Evolutionary conservation across 1,140 invertebrate species (phyloP).

Genomic region (Hycleus phaleratus): DNA sequence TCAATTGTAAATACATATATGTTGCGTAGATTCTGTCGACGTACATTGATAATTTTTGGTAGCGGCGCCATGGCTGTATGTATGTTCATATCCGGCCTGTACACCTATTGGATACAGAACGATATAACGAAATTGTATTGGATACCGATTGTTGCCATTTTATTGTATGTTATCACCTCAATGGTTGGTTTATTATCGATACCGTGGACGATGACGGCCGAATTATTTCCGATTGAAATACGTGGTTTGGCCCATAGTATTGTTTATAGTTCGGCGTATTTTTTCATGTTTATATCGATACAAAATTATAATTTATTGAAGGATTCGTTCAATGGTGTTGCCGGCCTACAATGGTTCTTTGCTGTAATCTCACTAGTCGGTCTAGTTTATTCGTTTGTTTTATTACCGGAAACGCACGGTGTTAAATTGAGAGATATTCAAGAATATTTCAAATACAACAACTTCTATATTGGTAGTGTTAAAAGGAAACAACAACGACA

Average conservation of each 20-base stretch:
- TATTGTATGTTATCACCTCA: slow-evolving; percentile 48
- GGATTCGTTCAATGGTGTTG: slow-evolving; percentile 45
- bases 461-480: slow-evolving; percentile 29
- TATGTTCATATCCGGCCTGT: slow-evolving; percentile 48
- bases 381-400: slow-evolving; percentile 50
- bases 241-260: slow-evolving; percentile 48
- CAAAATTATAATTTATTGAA: slow-evolving; percentile 45
- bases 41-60: slow-evolving; percentile 47
- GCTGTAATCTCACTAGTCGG: slow-evolving; percentile 52
- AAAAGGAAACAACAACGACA: too few relatives aligned
- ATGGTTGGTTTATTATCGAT: slow-evolving; percentile 51
- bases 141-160: slow-evolving; percentile 38
- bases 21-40: slow-evolving; percentile 44
- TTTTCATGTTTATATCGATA: slow-evolving; percentile 48
- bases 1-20: slow-evolving; percentile 50
- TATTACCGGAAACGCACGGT: slow-evolving; percentile 64
- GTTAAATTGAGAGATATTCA: slow-evolving; percentile 60
- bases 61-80: slow-evolving; percentile 46
- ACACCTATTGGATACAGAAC: slow-evolving; percentile 42
- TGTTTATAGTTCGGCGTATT: slow-evolving; percentile 43
- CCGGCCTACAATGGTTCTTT: slow-evolving; percentile 61
- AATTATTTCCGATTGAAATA: slow-evolving; percentile 51
- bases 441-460: slow-evolving; percentile 48
- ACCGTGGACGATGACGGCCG: slow-evolving; percentile 55
- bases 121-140: slow-evolving; percentile 20